A percentile compares a stretch with the other conserved stretches of the same genome.
phyloP scores from a whole-genome alignment of 1,140 invertebrate genomes.

The Cataglyphis hispanica region DNA sequence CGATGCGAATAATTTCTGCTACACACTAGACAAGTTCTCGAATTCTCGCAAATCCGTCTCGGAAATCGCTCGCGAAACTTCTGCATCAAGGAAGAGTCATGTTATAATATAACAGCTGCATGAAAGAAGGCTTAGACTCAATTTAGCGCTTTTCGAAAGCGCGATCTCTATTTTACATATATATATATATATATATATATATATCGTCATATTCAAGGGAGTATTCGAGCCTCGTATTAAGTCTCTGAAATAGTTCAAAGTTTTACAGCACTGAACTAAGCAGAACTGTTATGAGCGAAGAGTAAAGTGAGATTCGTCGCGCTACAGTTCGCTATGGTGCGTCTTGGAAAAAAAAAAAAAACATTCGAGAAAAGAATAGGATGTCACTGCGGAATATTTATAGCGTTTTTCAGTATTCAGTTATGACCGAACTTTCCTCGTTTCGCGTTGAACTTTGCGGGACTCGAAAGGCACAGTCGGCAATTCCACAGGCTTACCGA shows the following conservation, averaged over 20 bases:
- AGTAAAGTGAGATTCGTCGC: slow-evolving; percentile 64
- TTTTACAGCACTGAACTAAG: slow-evolving; percentile 26
- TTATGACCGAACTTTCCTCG: slow-evolving; percentile 37
- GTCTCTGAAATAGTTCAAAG: slow-evolving; percentile 24
- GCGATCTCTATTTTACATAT: background rate
- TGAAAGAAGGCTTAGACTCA: background rate
- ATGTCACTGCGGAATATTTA: slow-evolving; percentile 36
- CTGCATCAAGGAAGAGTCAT: background rate
- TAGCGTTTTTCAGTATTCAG: background rate
- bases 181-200: too few species aligned
- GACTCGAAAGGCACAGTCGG: background rate
- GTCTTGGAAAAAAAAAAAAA: background rate
- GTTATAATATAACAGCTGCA: background rate
- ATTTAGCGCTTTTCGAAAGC: slow-evolving; percentile 20
- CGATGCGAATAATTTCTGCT: background rate
- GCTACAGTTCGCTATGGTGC: slow-evolving; percentile 5
- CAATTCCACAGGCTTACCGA: background rate
- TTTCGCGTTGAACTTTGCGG: background rate
- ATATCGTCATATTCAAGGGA: too few species aligned
- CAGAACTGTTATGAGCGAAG: background rate
- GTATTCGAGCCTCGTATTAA: slow-evolving; percentile 42
- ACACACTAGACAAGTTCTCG: background rate
- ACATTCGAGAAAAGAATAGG: slow-evolving; percentile 5
- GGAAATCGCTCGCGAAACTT: slow-evolving; percentile 6
- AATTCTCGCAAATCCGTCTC: background rate